Evolutionary conservation across 2,797 vertebrate species (phyloP).

Genomic region (Liparis tanakae): DNA sequence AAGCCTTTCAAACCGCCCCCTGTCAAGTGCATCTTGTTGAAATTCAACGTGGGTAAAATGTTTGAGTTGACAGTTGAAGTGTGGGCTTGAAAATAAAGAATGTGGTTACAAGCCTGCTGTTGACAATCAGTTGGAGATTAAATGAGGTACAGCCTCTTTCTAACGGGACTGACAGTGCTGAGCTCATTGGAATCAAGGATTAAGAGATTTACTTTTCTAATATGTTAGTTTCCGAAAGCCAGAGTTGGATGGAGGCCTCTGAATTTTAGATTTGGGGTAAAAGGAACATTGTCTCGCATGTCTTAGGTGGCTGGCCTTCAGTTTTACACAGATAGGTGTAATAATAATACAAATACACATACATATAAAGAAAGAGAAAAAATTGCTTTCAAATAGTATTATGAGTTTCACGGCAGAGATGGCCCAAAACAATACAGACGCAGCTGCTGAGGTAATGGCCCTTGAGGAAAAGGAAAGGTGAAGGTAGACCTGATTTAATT

Average conservation of each 20-base stretch:
- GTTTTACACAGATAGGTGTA: constrained; percentile 35
- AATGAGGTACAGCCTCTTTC: not conserved
- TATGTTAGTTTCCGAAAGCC: constrained; percentile 5
- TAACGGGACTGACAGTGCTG: not conserved
- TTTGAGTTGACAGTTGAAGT: constrained; percentile 37
- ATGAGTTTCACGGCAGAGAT: constrained; percentile 10
- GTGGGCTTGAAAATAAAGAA: constrained; percentile 25
- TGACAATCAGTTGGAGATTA: constrained; percentile 23
- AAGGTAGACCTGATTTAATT: too few species aligned
- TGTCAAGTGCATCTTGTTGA: constrained; percentile 39
- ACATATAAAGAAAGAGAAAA: not conserved
- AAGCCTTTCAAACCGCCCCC: constrained; percentile 17
- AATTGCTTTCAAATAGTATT: constrained; percentile 29
- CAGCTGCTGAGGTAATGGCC: too few species aligned
- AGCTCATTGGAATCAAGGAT: constrained; percentile 44
- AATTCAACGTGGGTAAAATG: constrained; percentile 35
- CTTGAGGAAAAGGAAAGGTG: too few species aligned
- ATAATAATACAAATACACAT: constrained; percentile 35
- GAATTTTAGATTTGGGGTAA: constrained; percentile 34
- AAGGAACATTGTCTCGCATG: constrained; percentile 28
- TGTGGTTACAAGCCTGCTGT: constrained; percentile 15
- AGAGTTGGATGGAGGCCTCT: constrained; percentile 15
- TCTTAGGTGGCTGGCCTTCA: constrained; percentile 28
- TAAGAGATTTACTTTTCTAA: constrained; percentile 31
- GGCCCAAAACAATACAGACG: too few species aligned